Base-by-base conservation (phyloP, 1,140 invertebrate species). In the Mya arenaria region DNA sequence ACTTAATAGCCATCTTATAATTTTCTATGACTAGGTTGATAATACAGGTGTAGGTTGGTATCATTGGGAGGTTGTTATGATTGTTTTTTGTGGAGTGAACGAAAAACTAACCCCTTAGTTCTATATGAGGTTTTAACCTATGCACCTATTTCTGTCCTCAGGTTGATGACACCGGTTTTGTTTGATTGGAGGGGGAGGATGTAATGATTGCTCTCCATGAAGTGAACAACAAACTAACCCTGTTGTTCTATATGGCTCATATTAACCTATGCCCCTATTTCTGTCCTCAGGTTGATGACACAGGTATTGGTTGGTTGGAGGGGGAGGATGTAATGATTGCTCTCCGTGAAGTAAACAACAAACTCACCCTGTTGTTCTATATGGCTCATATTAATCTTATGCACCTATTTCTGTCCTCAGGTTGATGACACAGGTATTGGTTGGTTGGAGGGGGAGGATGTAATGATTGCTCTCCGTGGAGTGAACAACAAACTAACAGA, bases 271-370 rank as follows among this genome's bases (percentile, higher is more conserved):
- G n/a, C n/a, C n/a, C n/a, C n/a, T n/a, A n/a, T n/a, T n/a, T n/a
- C n/a, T n/a, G n/a, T n/a, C n/a, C n/a, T 15, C 69, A 92, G 91
- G 86, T 90, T 17, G 91, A 91, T 83, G 87, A 89, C n/a, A 83
- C 84, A 5, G 32, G 77, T 0, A 77, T 69, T 55, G 90, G 90
- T 10, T 89, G 87, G 84, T 69, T 92, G 52, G 77, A 80, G 19
- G 78, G 84, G 17, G 74, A 85, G 63, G 89, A 92, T 56, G 86
- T 86, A 0, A 88, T 89, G 73, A 84, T 88, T 23, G 91, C 88
- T 10, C 71, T 92, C 37, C 79, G 87, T 63, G 86, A 82, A 39
- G 77, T 90, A 30, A 92, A 92, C 80, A 86, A 84, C 32, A 86
- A 87, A 56, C 84, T 92, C n/a, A 87, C 88, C 6, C n/a, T n/a